Percentiles rank a stretch among this genome's conserved stretches.
These are phyloP conservation scores for Monopterus albus DNA, from an alignment of 2,113 vertebrate species.

Conservation along the genomic window DNA sequence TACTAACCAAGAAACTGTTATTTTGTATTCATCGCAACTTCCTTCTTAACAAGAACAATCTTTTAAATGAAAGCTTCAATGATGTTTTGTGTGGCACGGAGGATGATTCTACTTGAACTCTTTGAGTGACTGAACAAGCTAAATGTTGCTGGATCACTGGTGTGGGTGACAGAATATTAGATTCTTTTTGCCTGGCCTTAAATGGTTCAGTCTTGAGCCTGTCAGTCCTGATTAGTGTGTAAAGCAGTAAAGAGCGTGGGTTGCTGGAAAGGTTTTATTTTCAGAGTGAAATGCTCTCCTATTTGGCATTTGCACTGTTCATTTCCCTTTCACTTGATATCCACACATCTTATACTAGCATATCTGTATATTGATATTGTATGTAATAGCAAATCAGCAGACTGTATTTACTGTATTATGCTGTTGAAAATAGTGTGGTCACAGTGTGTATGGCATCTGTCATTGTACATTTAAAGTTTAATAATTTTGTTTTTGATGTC, in stretches of 20 bases:
- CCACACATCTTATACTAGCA: conserved; percentile 14
- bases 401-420: conserved; percentile 43
- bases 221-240: conserved; percentile 79
- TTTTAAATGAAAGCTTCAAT: conserved; percentile 21
- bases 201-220: conserved; percentile 83
- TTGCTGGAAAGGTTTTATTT: conserved; percentile 66
- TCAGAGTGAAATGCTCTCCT: conserved; percentile 57
- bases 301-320: conserved; percentile 51
- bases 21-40: conserved; percentile 14
- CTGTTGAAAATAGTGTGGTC: conserved; percentile 53
- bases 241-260: conserved; percentile 52
- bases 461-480: conserved; percentile 39
- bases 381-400: conserved; percentile 45
- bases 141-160: conserved; percentile 72
- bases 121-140: conserved; percentile 60
- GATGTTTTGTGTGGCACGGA: conserved; percentile 21
- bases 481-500: conserved; percentile 51
- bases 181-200: conserved; percentile 77
- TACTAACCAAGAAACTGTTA: conserved; percentile 30
- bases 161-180: conserved; percentile 79
- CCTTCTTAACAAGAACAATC: conserved; percentile 22
- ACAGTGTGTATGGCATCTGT: conserved; percentile 68
- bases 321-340: conserved; percentile 49
- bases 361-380: conserved; percentile 50
- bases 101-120: conserved; percentile 36